Evolutionary conservation across 1,140 invertebrate genomes (phyloP).

Genomic region (Zaprionus capensis): DNA sequence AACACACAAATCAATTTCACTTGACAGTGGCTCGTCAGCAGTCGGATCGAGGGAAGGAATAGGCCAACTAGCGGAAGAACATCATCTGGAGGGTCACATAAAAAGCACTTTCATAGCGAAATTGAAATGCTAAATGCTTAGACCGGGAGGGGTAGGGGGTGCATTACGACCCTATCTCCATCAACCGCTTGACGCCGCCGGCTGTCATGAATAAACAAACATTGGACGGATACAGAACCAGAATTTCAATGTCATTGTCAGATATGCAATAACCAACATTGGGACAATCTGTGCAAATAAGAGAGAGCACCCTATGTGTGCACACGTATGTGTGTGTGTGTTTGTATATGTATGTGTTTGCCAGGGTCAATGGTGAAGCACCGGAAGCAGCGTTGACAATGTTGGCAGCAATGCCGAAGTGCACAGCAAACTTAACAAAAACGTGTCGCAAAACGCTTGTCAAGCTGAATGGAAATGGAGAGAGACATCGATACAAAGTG

Average conservation of each 20-base stretch:
- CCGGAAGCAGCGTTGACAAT: conserved; percentile 38
- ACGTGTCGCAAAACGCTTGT: conserved; percentile 21
- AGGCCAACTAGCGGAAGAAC: neutral
- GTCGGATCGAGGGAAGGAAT: neutral
- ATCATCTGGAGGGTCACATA: conserved; percentile 20
- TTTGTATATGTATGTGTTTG: conserved; percentile 1
- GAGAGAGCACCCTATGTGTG: neutral
- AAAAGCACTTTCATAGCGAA: conserved; percentile 27
- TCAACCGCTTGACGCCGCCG: conserved; percentile 23
- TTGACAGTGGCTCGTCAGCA: conserved; percentile 21
- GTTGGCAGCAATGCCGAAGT: conserved; percentile 42
- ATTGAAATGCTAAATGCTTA: conserved; percentile 44
- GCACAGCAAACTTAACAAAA: conserved; percentile 31
- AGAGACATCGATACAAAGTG: conserved; percentile 13
- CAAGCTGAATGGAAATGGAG: conserved; percentile 22
- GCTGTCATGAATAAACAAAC: conserved; percentile 63
- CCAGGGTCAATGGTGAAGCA: conserved; percentile 37
- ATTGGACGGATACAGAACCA: conserved; percentile 27
- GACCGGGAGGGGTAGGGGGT: no score
- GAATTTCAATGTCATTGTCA: conserved; percentile 66
- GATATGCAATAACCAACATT: conserved; percentile 40
- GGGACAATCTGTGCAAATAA: conserved; percentile 59
- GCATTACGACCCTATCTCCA: no score
- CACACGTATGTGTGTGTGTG: neutral
- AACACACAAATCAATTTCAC: conserved; percentile 64